These are phyloP conservation scores for Thinocorus orbignyianus DNA, from an alignment of 2,113 vertebrate species.

Conservation along the genomic window DNA sequence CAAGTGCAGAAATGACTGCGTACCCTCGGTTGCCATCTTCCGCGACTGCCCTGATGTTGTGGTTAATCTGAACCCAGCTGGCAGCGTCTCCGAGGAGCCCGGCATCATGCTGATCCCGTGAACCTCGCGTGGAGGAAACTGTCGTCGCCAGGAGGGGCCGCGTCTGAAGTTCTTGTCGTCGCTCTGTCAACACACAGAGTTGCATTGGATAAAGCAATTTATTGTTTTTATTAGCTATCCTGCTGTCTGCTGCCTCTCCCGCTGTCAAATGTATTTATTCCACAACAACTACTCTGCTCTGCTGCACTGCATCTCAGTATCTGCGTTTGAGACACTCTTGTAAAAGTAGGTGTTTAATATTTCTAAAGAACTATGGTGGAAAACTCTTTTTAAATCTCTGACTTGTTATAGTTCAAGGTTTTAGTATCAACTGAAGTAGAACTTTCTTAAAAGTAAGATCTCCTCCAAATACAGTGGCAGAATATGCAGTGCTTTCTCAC, in stretches of 20 bases:
- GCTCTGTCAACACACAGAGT: constrained; percentile 73
- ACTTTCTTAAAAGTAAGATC: background rate
- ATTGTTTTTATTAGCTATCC: background rate
- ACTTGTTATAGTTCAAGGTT: background rate
- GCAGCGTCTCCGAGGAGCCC: constrained; percentile 94
- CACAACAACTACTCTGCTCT: background rate
- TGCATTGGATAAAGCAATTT: background rate
- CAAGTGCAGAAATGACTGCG: constrained; percentile 12
- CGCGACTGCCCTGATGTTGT: constrained; percentile 91
- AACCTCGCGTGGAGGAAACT: constrained; percentile 92
- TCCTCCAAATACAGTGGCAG: background rate
- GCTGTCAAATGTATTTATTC: background rate
- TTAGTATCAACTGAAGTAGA: background rate
- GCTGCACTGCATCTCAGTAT: background rate
- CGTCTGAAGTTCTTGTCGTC: constrained; percentile 92
- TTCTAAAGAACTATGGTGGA: background rate
- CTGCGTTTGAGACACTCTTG: background rate
- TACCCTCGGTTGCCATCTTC: constrained; percentile 91
- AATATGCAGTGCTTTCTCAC: background rate
- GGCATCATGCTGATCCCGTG: constrained; percentile 99
- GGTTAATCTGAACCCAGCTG: constrained; percentile 94
- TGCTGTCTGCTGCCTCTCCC: background rate
- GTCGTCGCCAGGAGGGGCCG: constrained; percentile 93
- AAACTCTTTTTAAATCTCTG: background rate
- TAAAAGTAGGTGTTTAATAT: background rate